Base-by-base conservation (phyloP, 2,888 invertebrate species). In the Stenurella melanura region DNA sequence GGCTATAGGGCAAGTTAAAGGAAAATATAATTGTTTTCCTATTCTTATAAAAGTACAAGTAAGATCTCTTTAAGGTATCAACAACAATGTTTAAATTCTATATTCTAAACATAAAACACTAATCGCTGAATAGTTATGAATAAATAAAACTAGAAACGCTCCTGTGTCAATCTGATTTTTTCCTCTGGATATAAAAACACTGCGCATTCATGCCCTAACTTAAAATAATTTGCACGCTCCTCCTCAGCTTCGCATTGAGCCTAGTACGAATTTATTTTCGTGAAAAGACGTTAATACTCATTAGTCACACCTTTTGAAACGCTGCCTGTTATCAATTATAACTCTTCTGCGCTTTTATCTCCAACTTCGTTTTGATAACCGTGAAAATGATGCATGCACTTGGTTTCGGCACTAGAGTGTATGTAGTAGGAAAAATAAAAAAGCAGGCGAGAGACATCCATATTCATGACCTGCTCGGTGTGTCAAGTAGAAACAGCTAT, bases 381-480 rank as follows among this genome's bases (percentile, higher is more conserved):
- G 6, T 6, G 5, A 50, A 50, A 50, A 5, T 50, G 50, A 50
- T 15, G 50, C 50, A 50, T 50, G 50, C n/a, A 50, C n/a, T 50
- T n/a, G 50, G n/a, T 50, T 50, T 50, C 15, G 50, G 15, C n/a
- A 50, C 50, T 12, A n/a, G 64, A 42, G 34, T 34, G 26, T 67
- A 54, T 67, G 69, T 34, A 34, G 38, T 17, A 12, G 18, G 7
- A 11, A 12, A 57, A 71, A 72, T 12, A 73, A 77, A 75, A 80
- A 75, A 50, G n/a, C 64, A 68, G 19, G 50, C 67, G 69, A n/a
- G 21, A 60, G 66, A 75, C 81, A 86, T 87, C 85, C 86, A 86
- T 86, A 87, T 86, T 86, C 87, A 87, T 86, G 86, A 82, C 81
- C 76, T 82, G 77, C 80, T 67, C 56, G 70, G 78, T 81, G 78